phyloP scores from a whole-genome alignment of 2,113 vertebrate species.

The Chloropsis cyanopogon region DNA sequence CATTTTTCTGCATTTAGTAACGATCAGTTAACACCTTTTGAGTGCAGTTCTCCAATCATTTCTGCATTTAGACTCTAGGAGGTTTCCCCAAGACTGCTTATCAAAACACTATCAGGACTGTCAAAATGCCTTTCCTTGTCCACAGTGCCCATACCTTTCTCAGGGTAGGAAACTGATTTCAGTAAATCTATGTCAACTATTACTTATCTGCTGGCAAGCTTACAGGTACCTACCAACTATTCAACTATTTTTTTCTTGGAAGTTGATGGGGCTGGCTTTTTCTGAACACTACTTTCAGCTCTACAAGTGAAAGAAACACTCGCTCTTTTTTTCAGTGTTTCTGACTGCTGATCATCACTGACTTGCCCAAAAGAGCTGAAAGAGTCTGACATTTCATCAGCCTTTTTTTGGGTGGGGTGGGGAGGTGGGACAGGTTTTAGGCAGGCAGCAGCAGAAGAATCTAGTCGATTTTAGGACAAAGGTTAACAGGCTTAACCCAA shows the following conservation, averaged over 20 bases:
- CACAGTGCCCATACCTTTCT: neutral
- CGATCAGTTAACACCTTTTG: neutral
- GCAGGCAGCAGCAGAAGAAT: neutral
- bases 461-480: neutral
- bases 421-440: neutral
- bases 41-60: neutral
- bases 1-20: neutral
- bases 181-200: neutral
- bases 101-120: neutral
- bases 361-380: neutral
- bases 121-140: neutral
- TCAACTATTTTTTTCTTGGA: neutral
- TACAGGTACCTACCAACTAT: neutral
- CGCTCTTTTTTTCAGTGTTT: neutral
- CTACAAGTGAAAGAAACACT: neutral
- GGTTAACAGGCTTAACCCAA: neutral
- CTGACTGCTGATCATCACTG: neutral
- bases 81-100: neutral
- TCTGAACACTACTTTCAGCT: neutral
- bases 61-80: neutral
- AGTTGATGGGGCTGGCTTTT: neutral
- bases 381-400: neutral
- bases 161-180: neutral
- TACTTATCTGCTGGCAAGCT: neutral
- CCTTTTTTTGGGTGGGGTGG: rapidly evolving